phyloP scores from a whole-genome alignment of 1,140 invertebrate genomes.

The Holotrichia oblita region DNA sequence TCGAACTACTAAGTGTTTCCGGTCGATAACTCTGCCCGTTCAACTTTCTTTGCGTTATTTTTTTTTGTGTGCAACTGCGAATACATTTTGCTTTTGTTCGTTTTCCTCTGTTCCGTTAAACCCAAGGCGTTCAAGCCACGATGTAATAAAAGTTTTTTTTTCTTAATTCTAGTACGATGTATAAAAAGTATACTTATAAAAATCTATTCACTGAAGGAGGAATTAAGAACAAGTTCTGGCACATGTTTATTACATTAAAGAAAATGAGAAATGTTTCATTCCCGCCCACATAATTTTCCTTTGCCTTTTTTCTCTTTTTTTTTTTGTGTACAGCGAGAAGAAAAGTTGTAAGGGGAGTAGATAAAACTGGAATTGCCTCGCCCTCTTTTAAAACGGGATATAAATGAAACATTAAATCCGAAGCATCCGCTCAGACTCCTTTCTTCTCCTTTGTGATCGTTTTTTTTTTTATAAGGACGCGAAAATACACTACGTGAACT shows the following conservation, averaged over 20 bases:
- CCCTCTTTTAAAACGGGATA: slow-evolving; percentile 3
- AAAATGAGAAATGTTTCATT: not conserved
- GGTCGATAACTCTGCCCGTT: slow-evolving; percentile 29
- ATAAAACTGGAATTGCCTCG: slow-evolving; percentile 13
- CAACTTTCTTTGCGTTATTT: not conserved
- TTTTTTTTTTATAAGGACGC: not conserved
- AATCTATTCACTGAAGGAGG: not conserved
- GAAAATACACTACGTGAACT: not conserved
- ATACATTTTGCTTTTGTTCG: not conserved
- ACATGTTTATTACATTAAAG: not conserved
- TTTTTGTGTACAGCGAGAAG: not conserved
- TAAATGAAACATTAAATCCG: slow-evolving; percentile 35
- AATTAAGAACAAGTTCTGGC: not conserved
- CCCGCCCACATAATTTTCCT: not conserved
- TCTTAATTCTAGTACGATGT: not conserved
- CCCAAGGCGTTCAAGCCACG: not conserved
- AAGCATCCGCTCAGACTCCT: slow-evolving; percentile 2
- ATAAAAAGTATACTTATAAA: not conserved
- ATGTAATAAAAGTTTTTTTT: not conserved
- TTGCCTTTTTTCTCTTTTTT: not conserved
- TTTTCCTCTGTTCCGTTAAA: not conserved
- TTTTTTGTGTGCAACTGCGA: not conserved
- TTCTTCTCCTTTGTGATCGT: slow-evolving; percentile 4
- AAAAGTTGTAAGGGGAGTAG: not conserved
- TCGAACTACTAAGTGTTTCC: slow-evolving; percentile 33